phyloP scores from a whole-genome alignment of 2,113 vertebrate genomes.

The Isurus oxyrinchus region DNA sequence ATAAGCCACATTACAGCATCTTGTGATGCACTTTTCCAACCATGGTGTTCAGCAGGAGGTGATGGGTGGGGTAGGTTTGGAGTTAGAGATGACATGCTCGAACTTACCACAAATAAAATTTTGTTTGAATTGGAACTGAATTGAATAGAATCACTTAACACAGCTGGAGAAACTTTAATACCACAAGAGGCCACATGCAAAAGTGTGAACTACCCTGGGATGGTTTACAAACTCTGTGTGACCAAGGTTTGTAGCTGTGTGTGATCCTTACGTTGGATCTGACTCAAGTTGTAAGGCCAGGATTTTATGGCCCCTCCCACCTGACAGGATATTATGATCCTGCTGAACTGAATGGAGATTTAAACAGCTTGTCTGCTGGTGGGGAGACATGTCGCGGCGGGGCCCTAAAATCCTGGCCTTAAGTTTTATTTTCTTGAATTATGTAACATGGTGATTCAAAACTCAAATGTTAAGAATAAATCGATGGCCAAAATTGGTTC shows the following conservation, averaged over 20 bases:
- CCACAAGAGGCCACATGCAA: background rate
- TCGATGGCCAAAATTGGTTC: background rate
- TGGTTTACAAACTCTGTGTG: background rate
- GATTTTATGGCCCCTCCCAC: too few species aligned
- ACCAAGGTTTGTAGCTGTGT: background rate
- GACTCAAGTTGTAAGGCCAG: background rate
- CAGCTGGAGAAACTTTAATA: background rate
- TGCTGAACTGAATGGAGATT: too few species aligned
- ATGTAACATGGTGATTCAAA: background rate
- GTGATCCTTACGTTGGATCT: background rate
- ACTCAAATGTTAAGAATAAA: background rate
- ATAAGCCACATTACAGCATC: background rate
- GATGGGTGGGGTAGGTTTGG: background rate
- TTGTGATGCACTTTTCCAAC: background rate
- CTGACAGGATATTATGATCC: too few species aligned
- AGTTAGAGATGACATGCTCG: background rate
- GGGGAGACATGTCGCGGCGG: too few species aligned
- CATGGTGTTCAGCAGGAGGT: too few species aligned
- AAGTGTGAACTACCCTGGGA: background rate
- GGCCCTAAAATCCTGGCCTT: too few species aligned
- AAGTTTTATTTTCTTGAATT: background rate
- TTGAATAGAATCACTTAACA: background rate
- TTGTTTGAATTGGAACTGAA: slow-evolving; percentile 1
- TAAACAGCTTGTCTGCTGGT: too few species aligned
- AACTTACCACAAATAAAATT: background rate